Base-by-base conservation (phyloP, 2,888 invertebrate species). In the Fabriciana adippe region DNA sequence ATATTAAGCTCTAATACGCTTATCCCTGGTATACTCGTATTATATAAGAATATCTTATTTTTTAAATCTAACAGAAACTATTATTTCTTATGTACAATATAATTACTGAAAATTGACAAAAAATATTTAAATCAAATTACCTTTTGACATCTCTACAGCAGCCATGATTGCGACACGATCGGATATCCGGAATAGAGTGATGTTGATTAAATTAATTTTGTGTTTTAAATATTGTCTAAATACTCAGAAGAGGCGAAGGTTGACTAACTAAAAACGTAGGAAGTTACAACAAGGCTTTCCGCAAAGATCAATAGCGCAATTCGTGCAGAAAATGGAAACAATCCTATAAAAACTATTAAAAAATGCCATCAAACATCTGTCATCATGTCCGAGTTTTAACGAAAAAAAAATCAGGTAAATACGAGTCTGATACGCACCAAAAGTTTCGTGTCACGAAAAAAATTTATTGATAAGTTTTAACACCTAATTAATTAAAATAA, bases 221-320 rank as follows among this genome's bases (percentile, higher is more conserved):
- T 81, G 81, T 79, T 80, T 84, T 91, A 90, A 89, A 90, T 89
- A 89, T 88, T 74, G 67, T 69, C 71, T 62, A 35, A 35, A 2
- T 41, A 69, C 64, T 67, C 73, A 72, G 69, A 73, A 72, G 66
- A 72, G 72, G 8, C 66, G 77, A 85, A 85, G 86, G 85, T 71
- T 77, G 56, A 14, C 41, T 5, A 13, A 69, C 71, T 77, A 82
- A 77, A 79, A 75, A 79, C 67, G 41, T 72, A 78, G 87, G 87
- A 88, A 83, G 69, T 68, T 14, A 57, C 45, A 60, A 71, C 72
- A 70, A 74, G 70, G 61, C 61, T 67, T 80, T 80, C 79, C 78
- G 75, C 70, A 56, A 74, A 74, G 73, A 78, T 74, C 74, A 76
- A 63, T 55, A 48, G 64, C 69, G 45, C 68, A 74, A 78, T 54